Conservation (phyloP, 2,113 vertebrate species). For the Gambusia affinis region DNA sequence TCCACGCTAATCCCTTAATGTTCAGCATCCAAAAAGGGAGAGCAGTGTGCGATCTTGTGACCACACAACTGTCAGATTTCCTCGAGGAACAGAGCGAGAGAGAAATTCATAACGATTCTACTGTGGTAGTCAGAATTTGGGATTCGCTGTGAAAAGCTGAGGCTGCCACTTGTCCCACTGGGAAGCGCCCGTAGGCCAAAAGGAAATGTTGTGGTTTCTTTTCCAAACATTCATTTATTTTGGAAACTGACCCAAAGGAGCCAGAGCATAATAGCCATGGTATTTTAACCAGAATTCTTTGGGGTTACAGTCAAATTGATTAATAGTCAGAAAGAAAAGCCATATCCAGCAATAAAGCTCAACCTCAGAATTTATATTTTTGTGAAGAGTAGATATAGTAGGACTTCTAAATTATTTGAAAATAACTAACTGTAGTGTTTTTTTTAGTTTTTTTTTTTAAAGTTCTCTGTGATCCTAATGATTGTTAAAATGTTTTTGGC, state of each 20-base stretch:
- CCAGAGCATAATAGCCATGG: conserved; percentile 67
- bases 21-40: conserved; percentile 36
- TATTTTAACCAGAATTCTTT: conserved; percentile 41
- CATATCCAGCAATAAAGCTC: conserved; percentile 1
- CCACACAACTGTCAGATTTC: conserved; percentile 57
- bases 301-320: conserved; percentile 26
- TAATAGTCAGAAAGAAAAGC: conserved; percentile 17
- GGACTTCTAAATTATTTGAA: background rate
- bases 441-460: too few species aligned
- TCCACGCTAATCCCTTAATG: conserved; percentile 55
- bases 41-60: conserved; percentile 33
- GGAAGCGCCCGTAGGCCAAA: conserved; percentile 57
- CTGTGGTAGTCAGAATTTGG: conserved; percentile 45
- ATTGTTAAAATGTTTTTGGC: conserved; percentile 13
- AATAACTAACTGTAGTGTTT: background rate
- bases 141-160: conserved; percentile 52
- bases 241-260: conserved; percentile 55
- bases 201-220: conserved; percentile 66
- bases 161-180: conserved; percentile 52
- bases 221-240: conserved; percentile 62
- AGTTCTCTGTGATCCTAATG: background rate
- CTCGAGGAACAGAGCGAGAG: conserved; percentile 42
- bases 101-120: conserved; percentile 44
- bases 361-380: conserved; percentile 13
- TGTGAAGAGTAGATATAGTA: background rate